These are phyloP conservation scores for Bostrychus sinensis DNA, from an alignment of 2,113 vertebrate genomes.

Conservation along the genomic window DNA sequence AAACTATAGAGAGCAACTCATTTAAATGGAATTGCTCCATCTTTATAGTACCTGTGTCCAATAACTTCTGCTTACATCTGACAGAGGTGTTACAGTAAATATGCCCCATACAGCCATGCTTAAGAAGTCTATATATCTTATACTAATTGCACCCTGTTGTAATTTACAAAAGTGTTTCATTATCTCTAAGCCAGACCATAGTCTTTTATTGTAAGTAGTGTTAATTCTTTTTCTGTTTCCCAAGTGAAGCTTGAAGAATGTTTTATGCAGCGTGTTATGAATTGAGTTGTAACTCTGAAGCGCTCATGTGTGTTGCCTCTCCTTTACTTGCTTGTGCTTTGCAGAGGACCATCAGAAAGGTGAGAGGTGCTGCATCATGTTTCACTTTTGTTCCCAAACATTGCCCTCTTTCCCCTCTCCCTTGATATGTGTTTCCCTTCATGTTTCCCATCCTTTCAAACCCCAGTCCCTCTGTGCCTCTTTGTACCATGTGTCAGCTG, in stretches of 20 bases:
- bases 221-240: neutral
- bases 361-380: constrained; percentile 75
- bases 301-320: constrained; percentile 25
- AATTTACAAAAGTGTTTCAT: too few species aligned
- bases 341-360: constrained; percentile 92
- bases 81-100: neutral
- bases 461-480: neutral
- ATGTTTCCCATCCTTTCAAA: neutral
- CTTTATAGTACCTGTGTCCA: too few species aligned
- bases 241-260: neutral
- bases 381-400: neutral
- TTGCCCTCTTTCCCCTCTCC: neutral
- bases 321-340: constrained; percentile 60
- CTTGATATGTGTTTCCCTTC: neutral
- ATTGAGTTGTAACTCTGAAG: neutral
- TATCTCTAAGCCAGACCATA: too few species aligned
- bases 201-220: neutral
- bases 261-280: neutral
- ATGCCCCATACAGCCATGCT: too few species aligned
- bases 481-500: neutral
- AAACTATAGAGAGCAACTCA: too few species aligned
- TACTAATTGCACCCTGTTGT: too few species aligned
- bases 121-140: too few species aligned
- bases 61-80: neutral
- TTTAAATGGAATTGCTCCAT: too few species aligned